phyloP scores from a whole-genome alignment of 2,888 invertebrate genomes.

The Agapostemon virescens region DNA sequence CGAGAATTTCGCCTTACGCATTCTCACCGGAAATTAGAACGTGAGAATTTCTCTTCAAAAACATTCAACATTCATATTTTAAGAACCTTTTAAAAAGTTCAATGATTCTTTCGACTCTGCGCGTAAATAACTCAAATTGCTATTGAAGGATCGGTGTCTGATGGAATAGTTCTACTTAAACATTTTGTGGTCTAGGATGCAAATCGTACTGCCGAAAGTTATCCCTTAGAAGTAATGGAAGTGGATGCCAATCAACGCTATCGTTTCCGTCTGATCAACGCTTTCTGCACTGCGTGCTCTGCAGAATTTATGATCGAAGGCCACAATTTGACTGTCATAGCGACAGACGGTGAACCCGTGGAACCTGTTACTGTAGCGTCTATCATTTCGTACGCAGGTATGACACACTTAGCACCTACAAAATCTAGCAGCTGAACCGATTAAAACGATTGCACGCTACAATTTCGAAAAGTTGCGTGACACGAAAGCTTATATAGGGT shows the following conservation, averaged over 20 bases:
- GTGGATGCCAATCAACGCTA: slow-evolving; percentile 81
- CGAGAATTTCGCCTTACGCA: too few relatives aligned
- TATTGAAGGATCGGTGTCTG: background rate
- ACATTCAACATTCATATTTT: too few relatives aligned
- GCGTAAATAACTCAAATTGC: too few relatives aligned
- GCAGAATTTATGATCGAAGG: slow-evolving; percentile 80
- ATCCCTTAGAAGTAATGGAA: slow-evolving; percentile 68
- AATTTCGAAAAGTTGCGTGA: background rate
- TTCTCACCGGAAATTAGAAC: too few relatives aligned
- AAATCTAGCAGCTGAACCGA: background rate
- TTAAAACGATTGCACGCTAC: background rate
- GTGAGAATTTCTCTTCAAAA: too few relatives aligned
- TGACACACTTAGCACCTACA: background rate
- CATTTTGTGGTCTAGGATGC: background rate
- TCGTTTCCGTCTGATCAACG: slow-evolving; percentile 83
- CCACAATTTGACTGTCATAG: slow-evolving; percentile 82
- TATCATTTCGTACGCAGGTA: slow-evolving; percentile 52
- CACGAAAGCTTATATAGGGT: too few relatives aligned
- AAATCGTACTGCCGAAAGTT: slow-evolving; percentile 51
- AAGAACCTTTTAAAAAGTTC: too few relatives aligned
- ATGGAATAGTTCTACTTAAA: background rate
- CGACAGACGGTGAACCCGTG: slow-evolving; percentile 82
- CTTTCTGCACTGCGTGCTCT: slow-evolving; percentile 82
- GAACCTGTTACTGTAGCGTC: slow-evolving; percentile 79
- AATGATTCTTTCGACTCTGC: too few relatives aligned